Percentiles rank a stretch among this genome's conserved stretches.
phyloP scores from a whole-genome alignment of 2,888 invertebrate genomes.

The Aspidiotus destructor region DNA sequence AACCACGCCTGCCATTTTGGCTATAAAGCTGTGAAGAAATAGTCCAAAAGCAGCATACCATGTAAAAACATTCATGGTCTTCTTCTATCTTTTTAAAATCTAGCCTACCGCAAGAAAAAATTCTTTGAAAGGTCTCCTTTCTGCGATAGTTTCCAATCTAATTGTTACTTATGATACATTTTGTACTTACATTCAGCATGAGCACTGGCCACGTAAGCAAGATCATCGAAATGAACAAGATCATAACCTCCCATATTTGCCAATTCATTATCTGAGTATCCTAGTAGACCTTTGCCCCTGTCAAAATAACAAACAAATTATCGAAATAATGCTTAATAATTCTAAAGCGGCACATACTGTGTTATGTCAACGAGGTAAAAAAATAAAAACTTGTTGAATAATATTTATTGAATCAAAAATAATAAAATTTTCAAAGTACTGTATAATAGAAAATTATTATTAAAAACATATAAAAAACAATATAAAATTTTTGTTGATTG shows the following conservation, averaged over 20 bases:
- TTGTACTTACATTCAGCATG: slow-evolving; percentile 90
- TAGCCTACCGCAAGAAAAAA: too few species aligned
- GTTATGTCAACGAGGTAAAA: background rate
- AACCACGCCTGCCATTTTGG: too few species aligned
- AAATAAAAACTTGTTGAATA: background rate
- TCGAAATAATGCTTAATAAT: background rate
- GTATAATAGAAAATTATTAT: too few species aligned
- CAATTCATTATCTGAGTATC: slow-evolving; percentile 84
- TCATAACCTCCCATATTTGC: slow-evolving; percentile 94
- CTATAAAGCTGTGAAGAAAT: too few species aligned
- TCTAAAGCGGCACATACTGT: background rate
- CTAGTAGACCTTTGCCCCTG: slow-evolving; percentile 89
- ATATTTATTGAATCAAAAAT: background rate
- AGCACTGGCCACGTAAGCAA: slow-evolving; percentile 94
- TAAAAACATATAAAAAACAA: too few species aligned
- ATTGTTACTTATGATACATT: background rate
- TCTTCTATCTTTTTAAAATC: too few species aligned
- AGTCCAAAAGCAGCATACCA: too few species aligned
- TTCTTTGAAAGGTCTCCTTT: too few species aligned
- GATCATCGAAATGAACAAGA: slow-evolving; percentile 93
- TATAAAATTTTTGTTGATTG: too few species aligned
- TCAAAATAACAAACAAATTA: slow-evolving; percentile 37
- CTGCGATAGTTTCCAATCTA: too few species aligned
- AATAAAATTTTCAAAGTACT: too few species aligned
- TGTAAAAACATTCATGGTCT: too few species aligned